Evolutionary conservation across 2,797 vertebrate species (phyloP).

Genomic region (Orestias chungarensis): DNA sequence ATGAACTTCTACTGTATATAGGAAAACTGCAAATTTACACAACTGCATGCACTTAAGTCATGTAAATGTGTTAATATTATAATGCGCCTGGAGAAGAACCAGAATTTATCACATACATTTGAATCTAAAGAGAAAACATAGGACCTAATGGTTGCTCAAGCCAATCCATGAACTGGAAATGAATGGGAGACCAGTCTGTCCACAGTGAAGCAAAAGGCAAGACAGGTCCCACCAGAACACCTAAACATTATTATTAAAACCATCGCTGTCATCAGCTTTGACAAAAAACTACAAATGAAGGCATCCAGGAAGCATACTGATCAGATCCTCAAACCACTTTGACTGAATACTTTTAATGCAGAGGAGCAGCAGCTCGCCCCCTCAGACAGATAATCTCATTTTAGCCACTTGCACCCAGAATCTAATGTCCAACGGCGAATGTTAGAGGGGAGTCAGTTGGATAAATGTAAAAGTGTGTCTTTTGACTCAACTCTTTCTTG

Average conservation of each 20-base stretch:
- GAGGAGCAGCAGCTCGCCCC: not conserved
- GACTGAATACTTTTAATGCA: not conserved
- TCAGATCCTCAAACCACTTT: not conserved
- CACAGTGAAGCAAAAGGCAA: not conserved
- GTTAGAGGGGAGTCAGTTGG: too few species aligned
- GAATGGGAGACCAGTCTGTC: not conserved
- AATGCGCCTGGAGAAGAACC: too few species aligned
- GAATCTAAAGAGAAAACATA: too few species aligned
- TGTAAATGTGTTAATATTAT: too few species aligned
- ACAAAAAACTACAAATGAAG: not conserved
- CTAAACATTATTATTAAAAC: too few species aligned
- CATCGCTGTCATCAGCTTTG: too few species aligned
- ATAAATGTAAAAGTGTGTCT: too few species aligned
- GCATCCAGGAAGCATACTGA: not conserved
- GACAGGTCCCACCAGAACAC: not conserved
- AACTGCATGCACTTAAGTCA: too few species aligned
- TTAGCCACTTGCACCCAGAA: not conserved
- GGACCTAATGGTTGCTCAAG: too few species aligned
- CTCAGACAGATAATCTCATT: not conserved
- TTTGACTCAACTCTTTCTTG: too few species aligned
- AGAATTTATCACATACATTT: too few species aligned
- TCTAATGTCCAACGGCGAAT: too few species aligned
- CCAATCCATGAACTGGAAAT: not conserved
- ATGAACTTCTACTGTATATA: not conserved
- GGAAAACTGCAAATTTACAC: not conserved